phyloP scores from a whole-genome alignment of 1,140 invertebrate genomes.

The Hyles euphorbiae region DNA sequence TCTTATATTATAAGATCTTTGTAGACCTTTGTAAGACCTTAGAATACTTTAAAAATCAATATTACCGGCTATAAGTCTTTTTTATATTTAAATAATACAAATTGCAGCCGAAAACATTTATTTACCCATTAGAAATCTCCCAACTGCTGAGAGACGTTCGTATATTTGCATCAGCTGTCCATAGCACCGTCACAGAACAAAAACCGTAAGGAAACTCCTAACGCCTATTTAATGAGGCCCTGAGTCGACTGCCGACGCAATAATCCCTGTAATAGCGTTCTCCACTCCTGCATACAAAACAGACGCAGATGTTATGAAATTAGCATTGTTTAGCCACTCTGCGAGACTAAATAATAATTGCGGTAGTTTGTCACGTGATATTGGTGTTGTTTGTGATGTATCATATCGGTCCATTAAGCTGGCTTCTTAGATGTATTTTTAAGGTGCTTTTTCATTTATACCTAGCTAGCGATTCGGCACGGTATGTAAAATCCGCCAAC shows the following conservation, averaged over 20 bases:
- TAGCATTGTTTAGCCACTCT: constrained; percentile 32
- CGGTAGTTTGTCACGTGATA: constrained; percentile 20
- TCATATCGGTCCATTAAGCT: neutral
- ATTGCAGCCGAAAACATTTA: too few species aligned
- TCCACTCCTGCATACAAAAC: constrained; percentile 38
- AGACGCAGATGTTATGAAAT: constrained; percentile 34
- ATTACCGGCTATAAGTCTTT: too few species aligned
- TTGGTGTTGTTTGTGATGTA: neutral
- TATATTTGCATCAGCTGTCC: constrained; percentile 2
- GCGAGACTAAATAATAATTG: constrained; percentile 28
- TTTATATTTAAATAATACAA: too few species aligned
- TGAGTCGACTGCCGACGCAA: constrained; percentile 42
- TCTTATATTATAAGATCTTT: too few species aligned
- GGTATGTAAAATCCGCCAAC: too few species aligned
- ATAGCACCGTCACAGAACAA: constrained; percentile 16
- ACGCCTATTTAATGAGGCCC: constrained; percentile 55
- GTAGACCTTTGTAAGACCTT: too few species aligned
- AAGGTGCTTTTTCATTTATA: too few species aligned
- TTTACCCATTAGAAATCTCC: too few species aligned
- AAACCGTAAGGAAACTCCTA: constrained; percentile 43
- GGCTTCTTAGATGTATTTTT: neutral
- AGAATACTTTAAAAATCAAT: too few species aligned
- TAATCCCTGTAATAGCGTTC: constrained; percentile 52
- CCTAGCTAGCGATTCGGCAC: too few species aligned
- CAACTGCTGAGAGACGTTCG: neutral